These are phyloP conservation scores for Muschampia plurimacula DNA, from an alignment of 2,888 invertebrate species.

Conservation along the genomic window DNA sequence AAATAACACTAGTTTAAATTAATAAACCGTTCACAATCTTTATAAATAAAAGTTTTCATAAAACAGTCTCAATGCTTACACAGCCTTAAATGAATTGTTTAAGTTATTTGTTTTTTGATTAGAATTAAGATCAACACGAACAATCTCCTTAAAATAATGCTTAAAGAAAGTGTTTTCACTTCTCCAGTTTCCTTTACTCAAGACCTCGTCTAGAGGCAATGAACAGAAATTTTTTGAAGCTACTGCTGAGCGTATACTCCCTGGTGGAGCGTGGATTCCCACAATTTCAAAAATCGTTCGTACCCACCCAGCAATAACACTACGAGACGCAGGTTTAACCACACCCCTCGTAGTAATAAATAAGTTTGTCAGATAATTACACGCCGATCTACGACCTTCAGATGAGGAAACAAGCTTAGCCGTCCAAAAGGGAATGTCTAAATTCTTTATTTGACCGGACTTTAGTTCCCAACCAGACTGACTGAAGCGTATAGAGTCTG, in stretches of 20 bases:
- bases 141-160: slow-evolving; percentile 46
- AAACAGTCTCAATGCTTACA: not conserved
- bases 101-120: not conserved
- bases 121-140: not conserved
- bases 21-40: too few species aligned
- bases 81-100: not conserved
- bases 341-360: slow-evolving; percentile 26
- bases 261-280: not conserved
- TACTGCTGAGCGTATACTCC: not conserved
- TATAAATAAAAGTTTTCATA: too few species aligned
- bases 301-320: slow-evolving; percentile 1
- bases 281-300: not conserved
- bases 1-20: too few species aligned
- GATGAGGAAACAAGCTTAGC: too few species aligned
- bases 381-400: too few species aligned
- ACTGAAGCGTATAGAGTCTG: not conserved
- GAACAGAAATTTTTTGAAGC: not conserved
- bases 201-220: not conserved
- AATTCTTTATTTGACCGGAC: not conserved
- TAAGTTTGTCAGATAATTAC: slow-evolving; percentile 25
- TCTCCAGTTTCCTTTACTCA: not conserved
- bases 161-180: not conserved
- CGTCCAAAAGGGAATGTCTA: too few species aligned
- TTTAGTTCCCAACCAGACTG: slow-evolving; percentile 6
- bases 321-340: not conserved